Percentiles rank a stretch among this genome's conserved stretches.
Evolutionary conservation across 1,140 invertebrate genomes (phyloP).

Genomic region (Lineus longissimus): DNA sequence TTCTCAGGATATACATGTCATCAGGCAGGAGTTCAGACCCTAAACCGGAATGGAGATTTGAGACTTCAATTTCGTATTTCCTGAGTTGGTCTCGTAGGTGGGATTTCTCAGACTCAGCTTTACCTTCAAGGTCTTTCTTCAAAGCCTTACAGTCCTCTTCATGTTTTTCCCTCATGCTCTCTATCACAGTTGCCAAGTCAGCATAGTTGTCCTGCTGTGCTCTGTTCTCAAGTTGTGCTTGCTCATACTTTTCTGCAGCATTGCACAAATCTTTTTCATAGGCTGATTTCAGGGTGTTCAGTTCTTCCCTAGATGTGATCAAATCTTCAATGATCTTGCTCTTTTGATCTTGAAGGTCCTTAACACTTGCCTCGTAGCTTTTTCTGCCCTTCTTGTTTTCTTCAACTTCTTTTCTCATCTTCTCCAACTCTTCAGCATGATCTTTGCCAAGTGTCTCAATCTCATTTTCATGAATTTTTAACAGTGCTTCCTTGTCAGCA

Average conservation of each 20-base stretch:
- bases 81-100: background rate
- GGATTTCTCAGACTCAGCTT: background rate
- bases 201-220: background rate
- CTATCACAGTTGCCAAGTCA: background rate
- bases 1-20: background rate
- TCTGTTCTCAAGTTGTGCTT: background rate
- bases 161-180: constrained; percentile 5
- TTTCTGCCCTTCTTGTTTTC: too few species aligned
- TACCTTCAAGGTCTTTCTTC: background rate
- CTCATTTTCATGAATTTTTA: too few species aligned
- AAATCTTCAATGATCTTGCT: background rate
- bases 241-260: background rate
- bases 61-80: background rate
- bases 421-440: too few species aligned
- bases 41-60: background rate
- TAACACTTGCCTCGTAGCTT: too few species aligned
- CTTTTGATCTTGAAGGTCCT: too few species aligned
- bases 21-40: background rate
- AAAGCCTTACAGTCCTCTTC: background rate
- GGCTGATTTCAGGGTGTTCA: background rate
- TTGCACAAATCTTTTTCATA: background rate
- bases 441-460: too few species aligned
- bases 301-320: background rate
- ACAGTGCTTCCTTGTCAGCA: too few species aligned
- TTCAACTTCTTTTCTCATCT: too few species aligned